Evolutionary conservation across 2,113 vertebrate genomes (phyloP), one percentile per base, ranked within the genome.

Genomic region (Chaetodon auriga): DNA sequence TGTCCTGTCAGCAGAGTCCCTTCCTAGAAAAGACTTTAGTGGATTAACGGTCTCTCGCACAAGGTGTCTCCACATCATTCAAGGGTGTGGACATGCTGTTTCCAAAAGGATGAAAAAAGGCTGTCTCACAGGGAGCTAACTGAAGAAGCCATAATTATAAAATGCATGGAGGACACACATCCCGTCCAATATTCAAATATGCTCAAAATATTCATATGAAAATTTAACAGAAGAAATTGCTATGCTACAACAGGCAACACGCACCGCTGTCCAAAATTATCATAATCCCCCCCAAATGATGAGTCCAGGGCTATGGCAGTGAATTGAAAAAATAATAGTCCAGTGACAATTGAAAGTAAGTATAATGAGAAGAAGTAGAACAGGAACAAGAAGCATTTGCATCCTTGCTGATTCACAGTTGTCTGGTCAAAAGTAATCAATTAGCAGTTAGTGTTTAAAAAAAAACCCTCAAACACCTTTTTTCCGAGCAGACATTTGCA

Each of bases 1-100:
- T 88, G 92, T 84, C 78, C 62, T 23, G 84, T 92, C 91, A 92
- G 91, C 92, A 92, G 57, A 87, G 70, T 80, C 58, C 83, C 45
- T 68, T 87, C 78, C 83, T 65, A 63, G 63, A 71, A 76, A 75
- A 91, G 83, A 88, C 90, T 86, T 92, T 92, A 91, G 87, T 85
- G 82, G 89, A 90, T 92, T 90, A 93, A 81, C 78, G 89, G 68
- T 64, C 68, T 82, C 75, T 74, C 82, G 69, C 81, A 83, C 89
- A 88, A 89, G 82, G 91, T 93, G 89, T 81, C 72, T 68, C 66
- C 48, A 60, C 66, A 87, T 89, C 77, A 86, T 82, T 92, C 88
- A 92, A 90, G 85, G 85, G 80, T 90, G 87, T 86, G 82, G 87
- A 92, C 91, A 80, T 9, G 51, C 60, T 86, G 70, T 68, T 80